Base-by-base conservation (phyloP, 2,888 invertebrate genomes). In the Pachymerium ferrugineum region DNA sequence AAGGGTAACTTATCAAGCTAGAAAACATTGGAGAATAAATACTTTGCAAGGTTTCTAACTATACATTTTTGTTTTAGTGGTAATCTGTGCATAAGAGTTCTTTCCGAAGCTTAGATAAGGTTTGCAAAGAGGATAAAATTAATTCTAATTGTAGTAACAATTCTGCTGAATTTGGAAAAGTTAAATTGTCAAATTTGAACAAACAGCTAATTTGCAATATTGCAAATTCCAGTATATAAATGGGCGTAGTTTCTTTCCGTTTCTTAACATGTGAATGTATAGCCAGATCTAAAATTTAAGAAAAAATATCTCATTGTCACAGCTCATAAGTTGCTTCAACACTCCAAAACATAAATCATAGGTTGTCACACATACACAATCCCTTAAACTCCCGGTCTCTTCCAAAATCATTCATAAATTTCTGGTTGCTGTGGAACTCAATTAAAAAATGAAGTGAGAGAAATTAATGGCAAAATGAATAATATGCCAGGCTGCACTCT, bases 281-380 rank as follows among this genome's bases (percentile, higher is more conserved):
- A 54, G 47, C 47, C 47, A 54, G 47, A 54, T 54, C 47, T 54
- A 19, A 22, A 54, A 54, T 22, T 10, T 19, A 22, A 54, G 47
- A 54, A 54, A 54, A 22, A 54, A n/a, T n/a, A n/a, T 19, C 47
- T 54, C 47, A 54, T 54, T 54, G 47, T 54, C 47, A 19, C 47
- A 10, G 22, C 47, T 10, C 47, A 54, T 22, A 19, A 54, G 47
- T 54, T 19, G 47, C 47, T 22, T 22, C 47, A 5, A 19, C 47
- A 22, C 47, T 54, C n/a, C n/a, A 54, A 22, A 22, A 22, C 19
- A 22, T 54, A 54, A 54, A 54, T 54, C 47, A 54, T 54, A 54
- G 47, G 47, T 54, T 54, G 47, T 54, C 47, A 54, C 14, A 54
- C 47, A 54, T 22, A 22, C 19, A 54, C 19, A 54, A 54, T 22